Conservation (phyloP, 2,797 vertebrate species). For the Coregonus ussuriensis region DNA sequence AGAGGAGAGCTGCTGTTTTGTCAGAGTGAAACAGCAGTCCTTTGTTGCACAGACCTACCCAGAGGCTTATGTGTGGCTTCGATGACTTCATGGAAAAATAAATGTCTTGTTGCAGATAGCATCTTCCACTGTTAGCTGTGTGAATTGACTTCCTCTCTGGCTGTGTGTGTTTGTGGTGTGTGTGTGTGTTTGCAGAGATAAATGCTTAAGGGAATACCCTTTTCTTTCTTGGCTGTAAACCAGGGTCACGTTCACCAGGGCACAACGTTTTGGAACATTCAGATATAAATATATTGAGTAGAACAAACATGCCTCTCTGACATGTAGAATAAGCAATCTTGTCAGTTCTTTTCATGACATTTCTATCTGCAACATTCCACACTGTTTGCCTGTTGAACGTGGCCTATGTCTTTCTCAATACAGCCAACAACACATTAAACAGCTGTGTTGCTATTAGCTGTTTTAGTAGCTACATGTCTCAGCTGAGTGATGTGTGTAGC, state of each 20-base stretch:
- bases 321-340: neutral
- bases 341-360: neutral
- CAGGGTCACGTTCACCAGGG: neutral
- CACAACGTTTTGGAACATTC: neutral
- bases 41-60: conserved; percentile 68
- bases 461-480: conserved; percentile 17
- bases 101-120: conserved; percentile 75
- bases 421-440: neutral
- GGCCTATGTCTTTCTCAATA: neutral
- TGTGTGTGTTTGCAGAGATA: conserved; percentile 40
- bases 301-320: neutral
- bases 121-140: conserved; percentile 73
- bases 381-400: neutral
- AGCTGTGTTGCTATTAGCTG: conserved; percentile 7
- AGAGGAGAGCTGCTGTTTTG: conserved; percentile 56
- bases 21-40: conserved; percentile 63
- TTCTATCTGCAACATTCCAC: neutral
- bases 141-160: conserved; percentile 76
- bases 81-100: conserved; percentile 84
- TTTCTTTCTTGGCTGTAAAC: conserved; percentile 32
- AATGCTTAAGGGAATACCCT: conserved; percentile 68
- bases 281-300: neutral
- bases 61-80: conserved; percentile 42
- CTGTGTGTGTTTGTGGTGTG: neutral
- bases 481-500: conserved; percentile 23